Evolutionary conservation across 2,888 invertebrate species (phyloP), one percentile per base, ranked within the genome.

Genomic region (Leptinotarsa rubiginosa): DNA sequence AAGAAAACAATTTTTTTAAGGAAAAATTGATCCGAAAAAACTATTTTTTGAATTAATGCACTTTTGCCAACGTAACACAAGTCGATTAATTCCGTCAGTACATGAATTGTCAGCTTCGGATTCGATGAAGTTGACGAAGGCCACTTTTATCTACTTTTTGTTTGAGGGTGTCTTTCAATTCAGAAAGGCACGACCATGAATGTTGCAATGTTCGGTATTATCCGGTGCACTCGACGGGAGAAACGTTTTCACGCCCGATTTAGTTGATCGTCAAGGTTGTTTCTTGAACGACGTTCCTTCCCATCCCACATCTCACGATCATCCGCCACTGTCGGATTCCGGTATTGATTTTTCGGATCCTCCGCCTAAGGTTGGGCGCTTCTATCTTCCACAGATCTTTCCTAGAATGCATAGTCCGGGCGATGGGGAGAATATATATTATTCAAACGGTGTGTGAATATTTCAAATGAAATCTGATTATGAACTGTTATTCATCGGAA

Each of bases 221-320:
- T 41, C n/a, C n/a, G 62, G 31, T 62, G 62, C n/a, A 62, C 31
- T 62, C 62, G 31, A 31, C 31, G 62, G 62, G n/a, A 62, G 31
- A 41, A 62, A 62, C 62, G 62, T 41, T 62, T 62, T 62, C 41
- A 62, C 62, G 62, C n/a, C n/a, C 62, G 62, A 62, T 62, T 62
- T 41, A n/a, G 5, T 62, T 41, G n/a, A 62, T 62, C 41, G 25
- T 62, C 62, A 62, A 62, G 62, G 62, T 62, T n/a, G 62, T 62
- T 41, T 10, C 10, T 41, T 13, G 59, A 52, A 52, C 52, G 18
- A 59, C 15, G 59, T 59, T 25, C 22, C 59, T 62, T 31, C 56
- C 18, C 56, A 12, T 31, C 25, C 62, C n/a, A 41, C 31, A 12
- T 62, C 62, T 62, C 12, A 31, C 62, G 62, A 62, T n/a, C 41